These are phyloP conservation scores for Linepithema humile DNA, from an alignment of 1,140 invertebrate genomes.

Conservation along the genomic window DNA sequence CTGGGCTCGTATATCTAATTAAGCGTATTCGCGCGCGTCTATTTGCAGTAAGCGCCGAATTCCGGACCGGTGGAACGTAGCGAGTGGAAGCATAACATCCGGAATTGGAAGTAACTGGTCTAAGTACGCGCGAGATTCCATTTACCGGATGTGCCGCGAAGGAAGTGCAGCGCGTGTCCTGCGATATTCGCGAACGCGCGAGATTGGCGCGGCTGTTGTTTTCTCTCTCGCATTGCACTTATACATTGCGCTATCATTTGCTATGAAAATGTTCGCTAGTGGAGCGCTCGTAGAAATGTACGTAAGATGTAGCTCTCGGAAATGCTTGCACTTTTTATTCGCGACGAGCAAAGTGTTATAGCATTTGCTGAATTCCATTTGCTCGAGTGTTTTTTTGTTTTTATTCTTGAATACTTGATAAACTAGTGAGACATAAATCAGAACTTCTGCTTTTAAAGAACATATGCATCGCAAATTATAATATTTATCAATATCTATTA, in stretches of 20 bases:
- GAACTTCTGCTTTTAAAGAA: background rate
- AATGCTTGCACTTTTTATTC: background rate
- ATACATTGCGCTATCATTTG: background rate
- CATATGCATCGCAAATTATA: background rate
- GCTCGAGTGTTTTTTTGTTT: background rate
- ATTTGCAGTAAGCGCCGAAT: conserved; percentile 11
- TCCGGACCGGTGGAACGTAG: background rate
- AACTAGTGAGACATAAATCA: background rate
- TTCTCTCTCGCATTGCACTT: background rate
- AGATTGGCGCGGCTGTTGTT: background rate
- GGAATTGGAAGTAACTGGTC: conserved; percentile 37
- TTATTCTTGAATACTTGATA: background rate
- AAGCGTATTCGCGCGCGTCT: background rate
- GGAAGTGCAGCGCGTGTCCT: background rate
- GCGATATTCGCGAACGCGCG: background rate
- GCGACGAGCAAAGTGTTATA: background rate
- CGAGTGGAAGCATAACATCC: background rate
- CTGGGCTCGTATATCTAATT: conserved; percentile 19
- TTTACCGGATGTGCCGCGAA: background rate
- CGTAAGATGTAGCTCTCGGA: background rate
- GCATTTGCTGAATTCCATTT: background rate
- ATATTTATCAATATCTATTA: background rate
- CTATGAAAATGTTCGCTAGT: background rate
- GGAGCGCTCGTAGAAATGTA: background rate
- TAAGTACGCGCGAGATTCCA: background rate